A percentile compares a stretch with the other conserved stretches of the same genome.
Evolutionary conservation across 2,888 invertebrate species (phyloP).

Genomic region (Aspidiotus rigidus): DNA sequence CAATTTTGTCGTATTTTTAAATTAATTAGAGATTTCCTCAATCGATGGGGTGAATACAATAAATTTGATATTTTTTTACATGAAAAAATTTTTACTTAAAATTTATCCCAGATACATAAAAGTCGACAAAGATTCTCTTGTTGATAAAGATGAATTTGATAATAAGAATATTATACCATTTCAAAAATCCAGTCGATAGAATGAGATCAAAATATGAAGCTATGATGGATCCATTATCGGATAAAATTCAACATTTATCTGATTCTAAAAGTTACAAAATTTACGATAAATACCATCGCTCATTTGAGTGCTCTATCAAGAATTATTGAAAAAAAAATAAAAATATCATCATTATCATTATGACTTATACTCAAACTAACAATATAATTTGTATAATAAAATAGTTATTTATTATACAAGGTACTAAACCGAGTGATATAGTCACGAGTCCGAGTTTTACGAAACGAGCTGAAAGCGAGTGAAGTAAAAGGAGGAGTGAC

Average conservation of each 20-base stretch:
- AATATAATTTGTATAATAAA: background rate
- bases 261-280: background rate
- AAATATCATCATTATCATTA: background rate
- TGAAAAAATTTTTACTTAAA: background rate
- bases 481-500: too few relatives aligned
- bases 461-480: too few relatives aligned
- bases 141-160: background rate
- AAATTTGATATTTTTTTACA: background rate
- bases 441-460: too few relatives aligned
- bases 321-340: background rate
- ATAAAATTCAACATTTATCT: conserved; percentile 11
- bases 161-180: background rate
- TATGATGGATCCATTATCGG: conserved; percentile 5
- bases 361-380: background rate
- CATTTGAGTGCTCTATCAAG: conserved; percentile 3
- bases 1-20: too few relatives aligned
- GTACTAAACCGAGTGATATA: too few relatives aligned
- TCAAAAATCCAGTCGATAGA: background rate
- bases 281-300: conserved; percentile 2
- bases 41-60: background rate
- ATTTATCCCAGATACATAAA: background rate
- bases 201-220: conserved; percentile 11
- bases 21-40: too few relatives aligned
- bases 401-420: too few relatives aligned
- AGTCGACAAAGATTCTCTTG: background rate